These are phyloP conservation scores for Poeciliopsis paucimaculata DNA, from an alignment of 2,797 vertebrate genomes.

Conservation along the genomic window DNA sequence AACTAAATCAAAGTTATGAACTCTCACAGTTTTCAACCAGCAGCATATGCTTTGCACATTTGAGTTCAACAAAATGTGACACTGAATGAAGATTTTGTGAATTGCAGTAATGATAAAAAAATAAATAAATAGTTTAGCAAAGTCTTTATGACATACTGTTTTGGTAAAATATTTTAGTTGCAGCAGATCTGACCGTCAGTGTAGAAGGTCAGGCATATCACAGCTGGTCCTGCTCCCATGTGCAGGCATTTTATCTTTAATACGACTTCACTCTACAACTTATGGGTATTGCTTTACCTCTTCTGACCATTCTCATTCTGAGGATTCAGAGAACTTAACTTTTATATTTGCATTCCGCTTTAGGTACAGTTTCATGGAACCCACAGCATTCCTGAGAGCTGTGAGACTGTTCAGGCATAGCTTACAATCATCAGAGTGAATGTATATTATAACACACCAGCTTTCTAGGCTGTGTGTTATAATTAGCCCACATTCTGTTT, in stretches of 20 bases:
- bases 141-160: not conserved
- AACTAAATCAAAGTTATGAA: not conserved
- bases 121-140: not conserved
- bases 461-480: slow-evolving; percentile 52
- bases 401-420: not conserved
- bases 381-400: not conserved
- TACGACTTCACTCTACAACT: slow-evolving; percentile 1
- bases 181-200: not conserved
- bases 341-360: not conserved
- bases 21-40: not conserved
- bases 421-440: slow-evolving; percentile 1
- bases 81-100: too few species aligned
- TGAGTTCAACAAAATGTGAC: not conserved
- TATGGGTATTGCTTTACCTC: slow-evolving; percentile 1
- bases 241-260: slow-evolving; percentile 24
- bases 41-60: not conserved
- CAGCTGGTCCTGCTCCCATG: slow-evolving; percentile 49
- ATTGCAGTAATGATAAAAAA: too few species aligned
- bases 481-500: slow-evolving; percentile 58
- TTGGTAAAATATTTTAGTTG: not conserved
- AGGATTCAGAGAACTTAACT: not conserved
- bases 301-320: not conserved
- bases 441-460: slow-evolving; percentile 31
- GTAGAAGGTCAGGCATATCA: slow-evolving; percentile 1
- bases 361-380: not conserved